phyloP scores from a whole-genome alignment of 2,113 vertebrate genomes.

The Dascyllus trimaculatus region DNA sequence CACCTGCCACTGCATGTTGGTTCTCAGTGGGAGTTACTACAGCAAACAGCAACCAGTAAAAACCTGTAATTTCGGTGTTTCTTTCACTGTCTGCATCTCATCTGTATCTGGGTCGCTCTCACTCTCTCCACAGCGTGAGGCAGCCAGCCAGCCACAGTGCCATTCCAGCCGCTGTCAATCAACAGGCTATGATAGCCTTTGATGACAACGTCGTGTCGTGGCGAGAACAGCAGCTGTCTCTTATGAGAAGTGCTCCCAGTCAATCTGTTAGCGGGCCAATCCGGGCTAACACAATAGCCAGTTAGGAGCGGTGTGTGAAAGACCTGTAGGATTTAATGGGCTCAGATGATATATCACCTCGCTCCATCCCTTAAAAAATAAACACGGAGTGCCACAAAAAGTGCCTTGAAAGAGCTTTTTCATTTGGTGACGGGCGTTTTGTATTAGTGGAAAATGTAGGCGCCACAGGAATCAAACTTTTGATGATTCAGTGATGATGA shows the following conservation, averaged over 20 bases:
- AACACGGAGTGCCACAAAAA: conserved; percentile 42
- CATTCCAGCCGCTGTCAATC: conserved; percentile 81
- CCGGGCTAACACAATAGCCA: conserved; percentile 72
- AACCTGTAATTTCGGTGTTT: conserved; percentile 35
- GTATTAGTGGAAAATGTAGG: conserved; percentile 37
- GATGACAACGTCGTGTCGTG: conserved; percentile 78
- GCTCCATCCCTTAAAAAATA: conserved; percentile 61
- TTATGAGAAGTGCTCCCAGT: conserved; percentile 77
- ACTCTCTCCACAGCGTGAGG: conserved; percentile 55
- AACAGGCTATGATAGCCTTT: conserved; percentile 80
- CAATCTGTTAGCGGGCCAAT: conserved; percentile 82
- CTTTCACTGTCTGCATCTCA: conserved; percentile 23
- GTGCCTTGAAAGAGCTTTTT: conserved; percentile 35
- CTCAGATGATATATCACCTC: conserved; percentile 70
- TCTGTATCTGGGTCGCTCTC: conserved; percentile 28
- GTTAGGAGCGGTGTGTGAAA: conserved; percentile 70
- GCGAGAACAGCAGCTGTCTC: conserved; percentile 83
- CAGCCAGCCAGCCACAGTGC: conserved; percentile 68
- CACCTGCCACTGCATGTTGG: conserved; percentile 62
- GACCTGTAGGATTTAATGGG: conserved; percentile 73
- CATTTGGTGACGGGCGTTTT: conserved; percentile 31
- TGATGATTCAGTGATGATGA: background rate
- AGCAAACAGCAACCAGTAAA: conserved; percentile 22
- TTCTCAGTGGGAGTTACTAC: conserved; percentile 24
- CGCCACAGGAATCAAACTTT: conserved; percentile 11